Conservation (phyloP, 2,888 invertebrate species). For the Stenodera caucasica region DNA sequence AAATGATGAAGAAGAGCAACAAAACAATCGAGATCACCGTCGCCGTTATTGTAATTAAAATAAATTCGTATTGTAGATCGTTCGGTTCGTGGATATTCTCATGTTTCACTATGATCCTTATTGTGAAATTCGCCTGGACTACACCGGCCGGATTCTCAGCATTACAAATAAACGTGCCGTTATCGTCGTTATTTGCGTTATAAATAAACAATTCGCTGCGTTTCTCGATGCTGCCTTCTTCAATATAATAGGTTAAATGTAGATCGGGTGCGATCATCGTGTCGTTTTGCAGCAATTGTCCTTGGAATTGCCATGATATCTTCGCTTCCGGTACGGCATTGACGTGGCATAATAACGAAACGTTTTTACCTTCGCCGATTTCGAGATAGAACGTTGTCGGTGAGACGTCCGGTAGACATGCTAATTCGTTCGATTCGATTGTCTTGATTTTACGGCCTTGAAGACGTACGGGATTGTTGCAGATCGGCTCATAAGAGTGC, state of each 20-base stretch:
- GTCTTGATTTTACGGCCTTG: constrained; percentile 69
- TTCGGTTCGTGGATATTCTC: constrained; percentile 31
- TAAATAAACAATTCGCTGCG: constrained; percentile 76
- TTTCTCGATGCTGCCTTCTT: constrained; percentile 71
- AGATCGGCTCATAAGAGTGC: constrained; percentile 76
- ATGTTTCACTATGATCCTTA: constrained; percentile 73
- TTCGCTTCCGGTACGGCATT: constrained; percentile 79
- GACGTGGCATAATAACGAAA: constrained; percentile 77
- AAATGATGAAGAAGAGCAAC: constrained; percentile 67
- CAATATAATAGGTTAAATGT: constrained; percentile 69
- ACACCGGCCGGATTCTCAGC: constrained; percentile 85
- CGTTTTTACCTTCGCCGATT: constrained; percentile 76
- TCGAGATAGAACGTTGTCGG: constrained; percentile 75
- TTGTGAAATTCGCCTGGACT: constrained; percentile 78
- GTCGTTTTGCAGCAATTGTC: constrained; percentile 76
- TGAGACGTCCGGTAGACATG: constrained; percentile 77
- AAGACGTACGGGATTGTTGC: constrained; percentile 70
- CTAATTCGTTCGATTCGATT: constrained; percentile 70
- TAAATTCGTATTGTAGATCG: constrained; percentile 61
- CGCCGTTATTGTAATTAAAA: constrained; percentile 69
- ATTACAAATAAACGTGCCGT: constrained; percentile 81
- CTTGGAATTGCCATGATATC: constrained; percentile 81
- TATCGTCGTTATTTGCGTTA: constrained; percentile 75
- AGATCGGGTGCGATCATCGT: constrained; percentile 66
- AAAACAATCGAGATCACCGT: constrained; percentile 67